Evolutionary conservation across 23 tunicate species (phyloP).

Genomic region (Styela plicata): DNA sequence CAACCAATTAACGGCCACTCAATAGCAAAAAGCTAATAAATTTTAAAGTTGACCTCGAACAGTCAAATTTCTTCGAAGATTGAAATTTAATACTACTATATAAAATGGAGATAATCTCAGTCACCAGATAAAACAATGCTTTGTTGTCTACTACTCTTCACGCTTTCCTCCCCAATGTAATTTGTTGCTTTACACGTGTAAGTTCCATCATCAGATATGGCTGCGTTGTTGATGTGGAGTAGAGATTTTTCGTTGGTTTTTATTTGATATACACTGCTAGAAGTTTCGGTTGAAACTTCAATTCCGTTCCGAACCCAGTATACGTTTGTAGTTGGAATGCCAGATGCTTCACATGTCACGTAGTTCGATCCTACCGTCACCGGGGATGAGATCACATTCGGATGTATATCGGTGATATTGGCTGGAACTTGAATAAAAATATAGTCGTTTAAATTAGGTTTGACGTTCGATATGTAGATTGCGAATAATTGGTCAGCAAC

Average conservation of each 20-base stretch:
- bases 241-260: neutral
- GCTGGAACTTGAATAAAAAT: neutral
- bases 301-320: neutral
- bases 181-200: neutral
- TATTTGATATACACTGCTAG: neutral
- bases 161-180: neutral
- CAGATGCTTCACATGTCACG: neutral
- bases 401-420: neutral
- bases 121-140: neutral
- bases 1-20: no score
- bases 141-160: neutral
- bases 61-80: no score
- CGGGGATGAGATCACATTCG: neutral
- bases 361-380: neutral
- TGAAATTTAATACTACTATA: neutral
- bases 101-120: neutral
- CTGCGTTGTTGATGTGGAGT: neutral
- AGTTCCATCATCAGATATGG: neutral
- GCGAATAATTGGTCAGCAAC: no score
- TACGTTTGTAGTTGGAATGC: neutral
- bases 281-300: neutral
- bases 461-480: neutral
- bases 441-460: neutral
- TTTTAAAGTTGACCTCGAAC: no score
- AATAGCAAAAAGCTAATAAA: no score